Base-by-base conservation (phyloP, 2,888 invertebrate species). In the Acanthosepion esculentum region DNA sequence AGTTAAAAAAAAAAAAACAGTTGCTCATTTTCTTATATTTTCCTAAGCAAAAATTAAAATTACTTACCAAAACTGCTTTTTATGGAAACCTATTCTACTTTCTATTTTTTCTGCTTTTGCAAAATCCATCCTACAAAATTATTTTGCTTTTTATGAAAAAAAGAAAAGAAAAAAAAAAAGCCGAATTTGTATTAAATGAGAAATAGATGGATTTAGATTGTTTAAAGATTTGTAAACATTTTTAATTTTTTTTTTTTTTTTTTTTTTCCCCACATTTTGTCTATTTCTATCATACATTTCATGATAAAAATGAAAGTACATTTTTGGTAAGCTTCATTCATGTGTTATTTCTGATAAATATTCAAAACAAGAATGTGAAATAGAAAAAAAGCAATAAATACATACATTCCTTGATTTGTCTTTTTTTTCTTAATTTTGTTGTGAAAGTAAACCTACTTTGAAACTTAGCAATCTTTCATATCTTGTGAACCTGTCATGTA, bases 101-200 rank as follows among this genome's bases (percentile, higher is more conserved):
- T 78, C 15, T 33, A 12, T 78, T 78, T 59, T 23, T 59, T 23
- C 59, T 59, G n/a, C n/a, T 78, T n/a, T n/a, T n/a, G 4, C 20
- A 78, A 78, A 78, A 78, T 78, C 78, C 78, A 78, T 78, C 78
- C 78, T 78, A 12, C 78, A 78, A 78, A 78, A 78, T 33, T 78
- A 78, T 78, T 33, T 78, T 78, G n/a, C 78, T 3, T 78, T 10
- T 33, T 15, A 78, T n/a, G 8, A n/a, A n/a, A 12, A n/a, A 78
- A 78, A 78, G 8, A 78, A 78, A n/a, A 78, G 10, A n/a, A 8
- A 15, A n/a, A 5, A 23, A 15, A 78, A 26, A 8, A 78, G 26
- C 41, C 41, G 41, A 41, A 41, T 3, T 41, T 41, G 41, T 41
- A 41, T 7, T n/a, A n/a, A n/a, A n/a, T n/a, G 7, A 78, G 55